Conservation (phyloP, 2,113 vertebrate genomes). For the Alligator mississippiensis region DNA sequence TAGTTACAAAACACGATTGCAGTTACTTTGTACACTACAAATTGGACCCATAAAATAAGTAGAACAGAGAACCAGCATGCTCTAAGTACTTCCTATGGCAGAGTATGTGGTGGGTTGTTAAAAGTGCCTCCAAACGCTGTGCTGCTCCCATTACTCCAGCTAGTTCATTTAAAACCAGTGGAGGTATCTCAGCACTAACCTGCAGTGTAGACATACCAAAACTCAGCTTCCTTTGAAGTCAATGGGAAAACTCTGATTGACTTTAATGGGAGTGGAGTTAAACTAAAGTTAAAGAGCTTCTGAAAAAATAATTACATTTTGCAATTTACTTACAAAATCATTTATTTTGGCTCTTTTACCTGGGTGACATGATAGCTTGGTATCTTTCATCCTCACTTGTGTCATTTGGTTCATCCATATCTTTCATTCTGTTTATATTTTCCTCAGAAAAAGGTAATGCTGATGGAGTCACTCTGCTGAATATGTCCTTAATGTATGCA, state of each 20-base stretch:
- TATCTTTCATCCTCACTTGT: background rate
- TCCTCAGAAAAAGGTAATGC: background rate
- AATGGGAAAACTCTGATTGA: background rate
- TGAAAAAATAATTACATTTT: background rate
- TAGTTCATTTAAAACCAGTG: too few relatives aligned
- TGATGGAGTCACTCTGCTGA: background rate
- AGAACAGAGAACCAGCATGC: background rate
- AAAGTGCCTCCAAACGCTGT: background rate
- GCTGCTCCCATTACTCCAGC: too few relatives aligned
- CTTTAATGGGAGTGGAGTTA: background rate
- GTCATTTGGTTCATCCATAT: slow-evolving; percentile 7
- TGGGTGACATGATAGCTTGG: background rate
- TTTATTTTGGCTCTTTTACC: background rate
- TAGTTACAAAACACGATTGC: background rate
- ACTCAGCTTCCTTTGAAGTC: background rate
- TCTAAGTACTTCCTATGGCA: background rate
- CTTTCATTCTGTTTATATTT: background rate
- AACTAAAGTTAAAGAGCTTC: background rate
- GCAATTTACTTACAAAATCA: background rate
- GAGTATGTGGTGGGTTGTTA: background rate
- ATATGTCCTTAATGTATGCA: background rate
- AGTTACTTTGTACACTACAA: background rate
- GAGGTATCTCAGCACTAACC: background rate
- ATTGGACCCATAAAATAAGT: background rate
- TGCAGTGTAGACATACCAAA: background rate